Evolutionary conservation across 2,113 vertebrate species (phyloP).

Genomic region (Castor canadensis): DNA sequence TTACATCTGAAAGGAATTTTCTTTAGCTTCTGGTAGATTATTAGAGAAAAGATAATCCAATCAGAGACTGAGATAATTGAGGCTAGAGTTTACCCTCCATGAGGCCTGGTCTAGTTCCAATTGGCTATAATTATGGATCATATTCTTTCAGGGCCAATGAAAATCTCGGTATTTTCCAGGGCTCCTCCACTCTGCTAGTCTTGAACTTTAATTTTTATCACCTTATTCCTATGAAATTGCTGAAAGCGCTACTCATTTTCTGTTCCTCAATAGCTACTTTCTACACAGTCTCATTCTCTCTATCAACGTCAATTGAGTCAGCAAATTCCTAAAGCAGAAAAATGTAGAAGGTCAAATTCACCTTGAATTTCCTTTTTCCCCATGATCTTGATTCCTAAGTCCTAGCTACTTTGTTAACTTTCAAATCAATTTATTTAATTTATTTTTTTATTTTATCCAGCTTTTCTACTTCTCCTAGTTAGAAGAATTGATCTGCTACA

Average conservation of each 20-base stretch:
- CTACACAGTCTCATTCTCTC: not conserved
- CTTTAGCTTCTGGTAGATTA: not conserved
- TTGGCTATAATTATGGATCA: not conserved
- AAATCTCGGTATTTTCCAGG: not conserved
- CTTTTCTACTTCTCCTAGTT: constrained; percentile 25
- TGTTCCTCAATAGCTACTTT: not conserved
- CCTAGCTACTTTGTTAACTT: not conserved
- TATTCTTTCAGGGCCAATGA: not conserved
- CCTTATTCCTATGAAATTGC: not conserved
- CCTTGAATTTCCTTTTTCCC: not conserved
- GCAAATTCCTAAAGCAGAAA: not conserved
- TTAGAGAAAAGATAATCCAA: not conserved
- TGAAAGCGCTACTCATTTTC: not conserved
- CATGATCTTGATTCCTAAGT: not conserved
- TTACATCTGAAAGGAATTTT: not conserved
- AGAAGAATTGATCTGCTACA: not conserved
- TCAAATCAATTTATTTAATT: not conserved
- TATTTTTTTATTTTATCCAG: not conserved
- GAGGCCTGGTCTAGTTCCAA: not conserved
- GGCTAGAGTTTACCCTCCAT: not conserved
- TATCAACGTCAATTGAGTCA: not conserved
- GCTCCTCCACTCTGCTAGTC: not conserved
- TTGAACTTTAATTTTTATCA: not conserved
- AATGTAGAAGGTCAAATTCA: not conserved
- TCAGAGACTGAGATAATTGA: not conserved